Conservation (phyloP, 2,888 invertebrate species). For the Altica lythri region DNA sequence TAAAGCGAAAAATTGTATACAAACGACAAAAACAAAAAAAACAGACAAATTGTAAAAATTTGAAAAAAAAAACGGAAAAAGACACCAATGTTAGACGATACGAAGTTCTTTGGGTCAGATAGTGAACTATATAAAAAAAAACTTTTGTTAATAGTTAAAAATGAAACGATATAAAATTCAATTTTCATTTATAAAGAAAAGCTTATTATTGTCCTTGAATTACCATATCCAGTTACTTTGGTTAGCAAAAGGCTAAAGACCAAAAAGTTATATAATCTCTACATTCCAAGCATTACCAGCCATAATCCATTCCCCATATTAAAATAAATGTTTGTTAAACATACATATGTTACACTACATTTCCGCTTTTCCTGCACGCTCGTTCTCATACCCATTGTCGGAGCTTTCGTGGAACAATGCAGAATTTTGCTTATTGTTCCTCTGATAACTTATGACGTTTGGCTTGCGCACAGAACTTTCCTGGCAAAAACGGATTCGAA, state of each 20-base stretch:
- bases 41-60: no score
- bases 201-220: conserved; percentile 3
- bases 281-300: conserved; percentile 19
- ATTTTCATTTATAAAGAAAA: conserved; percentile 1
- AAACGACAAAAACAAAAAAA: no score
- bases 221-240: conserved; percentile 1
- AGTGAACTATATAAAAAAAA: no score
- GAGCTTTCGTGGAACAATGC: conserved; percentile 48
- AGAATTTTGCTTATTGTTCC: conserved; percentile 49
- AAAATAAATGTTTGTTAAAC: conserved; percentile 38
- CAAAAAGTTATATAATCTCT: conserved; percentile 24
- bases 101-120: no score
- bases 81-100: no score
- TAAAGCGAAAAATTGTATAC: no score
- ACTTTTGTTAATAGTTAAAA: no score
- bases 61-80: no score
- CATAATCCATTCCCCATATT: conserved; percentile 39
- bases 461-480: conserved; percentile 46
- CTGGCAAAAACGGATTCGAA: conserved; percentile 35
- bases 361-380: conserved; percentile 27
- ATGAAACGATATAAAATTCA: conserved; percentile 9
- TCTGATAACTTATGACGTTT: conserved; percentile 50
- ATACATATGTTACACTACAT: conserved; percentile 37
- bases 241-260: background rate
- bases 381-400: conserved; percentile 38